Conservation (phyloP, 2,888 invertebrate species). For the Cantharis rufa region DNA sequence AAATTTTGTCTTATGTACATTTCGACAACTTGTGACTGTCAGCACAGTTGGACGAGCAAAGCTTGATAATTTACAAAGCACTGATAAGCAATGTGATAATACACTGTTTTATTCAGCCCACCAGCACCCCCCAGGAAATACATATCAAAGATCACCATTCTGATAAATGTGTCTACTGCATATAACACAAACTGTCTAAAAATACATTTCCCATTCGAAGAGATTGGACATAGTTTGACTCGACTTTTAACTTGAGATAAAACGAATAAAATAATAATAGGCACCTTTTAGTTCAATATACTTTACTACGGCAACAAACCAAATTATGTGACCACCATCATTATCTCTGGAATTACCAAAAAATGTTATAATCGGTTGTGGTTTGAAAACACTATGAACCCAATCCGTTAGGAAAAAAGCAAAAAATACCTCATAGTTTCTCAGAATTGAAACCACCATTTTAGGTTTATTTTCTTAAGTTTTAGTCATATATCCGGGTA, state of each 20-base stretch:
- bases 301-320: not conserved
- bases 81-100: not conserved
- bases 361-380: not conserved
- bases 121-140: not conserved
- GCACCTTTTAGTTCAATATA: not conserved
- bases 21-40: not conserved
- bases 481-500: not conserved
- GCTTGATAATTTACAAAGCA: not conserved
- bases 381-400: not conserved
- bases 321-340: not conserved
- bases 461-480: not conserved
- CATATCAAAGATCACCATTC: not conserved
- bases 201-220: not conserved
- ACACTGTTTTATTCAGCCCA: not conserved
- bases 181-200: not conserved
- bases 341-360: not conserved
- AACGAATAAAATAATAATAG: too few relatives aligned
- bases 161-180: not conserved
- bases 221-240: too few relatives aligned
- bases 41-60: not conserved
- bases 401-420: not conserved
- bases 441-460: not conserved
- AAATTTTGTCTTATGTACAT: not conserved
- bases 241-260: too few relatives aligned
- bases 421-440: not conserved